These are phyloP conservation scores for Gymnoscopelus braueri DNA, from an alignment of 2,797 vertebrate genomes.

Conservation along the genomic window DNA sequence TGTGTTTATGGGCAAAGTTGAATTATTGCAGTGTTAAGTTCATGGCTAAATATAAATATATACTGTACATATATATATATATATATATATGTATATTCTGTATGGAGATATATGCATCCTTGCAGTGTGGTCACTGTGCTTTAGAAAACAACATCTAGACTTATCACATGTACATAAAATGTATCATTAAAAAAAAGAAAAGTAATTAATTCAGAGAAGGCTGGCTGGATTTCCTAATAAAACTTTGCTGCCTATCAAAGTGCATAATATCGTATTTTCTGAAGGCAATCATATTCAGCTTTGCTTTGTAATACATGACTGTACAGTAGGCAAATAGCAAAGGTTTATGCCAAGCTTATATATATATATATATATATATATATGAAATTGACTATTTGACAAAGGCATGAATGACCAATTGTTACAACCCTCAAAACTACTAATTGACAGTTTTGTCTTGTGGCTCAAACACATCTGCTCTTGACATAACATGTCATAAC, in stretches of 20 bases:
- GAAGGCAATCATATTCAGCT: slow-evolving; percentile 48
- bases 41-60: slow-evolving; percentile 12
- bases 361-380: slow-evolving; percentile 42
- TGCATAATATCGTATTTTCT: slow-evolving; percentile 79
- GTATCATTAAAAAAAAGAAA: slow-evolving; percentile 47
- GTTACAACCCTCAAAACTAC: slow-evolving; percentile 42
- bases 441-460: slow-evolving; percentile 40
- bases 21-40: slow-evolving; percentile 59
- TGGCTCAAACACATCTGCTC: slow-evolving; percentile 2
- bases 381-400: slow-evolving; percentile 73
- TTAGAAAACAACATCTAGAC: slow-evolving; percentile 30
- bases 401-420: slow-evolving; percentile 57
- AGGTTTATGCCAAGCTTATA: slow-evolving; percentile 51
- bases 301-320: slow-evolving; percentile 62
- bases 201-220: slow-evolving; percentile 39
- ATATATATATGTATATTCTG: too few relatives aligned
- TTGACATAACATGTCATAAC: slow-evolving; percentile 19
- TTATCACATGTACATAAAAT: slow-evolving; percentile 1
- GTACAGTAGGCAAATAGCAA: slow-evolving; percentile 57
- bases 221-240: slow-evolving; percentile 38
- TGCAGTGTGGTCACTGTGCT: slow-evolving; percentile 51
- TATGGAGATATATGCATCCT: slow-evolving; percentile 43
- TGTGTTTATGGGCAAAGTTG: slow-evolving; percentile 9
- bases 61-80: too few relatives aligned
- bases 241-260: slow-evolving; percentile 76